Evolutionary conservation across 2,888 invertebrate species (phyloP), one percentile per base, ranked within the genome.

Genomic region (Pogonocherus hispidulus): DNA sequence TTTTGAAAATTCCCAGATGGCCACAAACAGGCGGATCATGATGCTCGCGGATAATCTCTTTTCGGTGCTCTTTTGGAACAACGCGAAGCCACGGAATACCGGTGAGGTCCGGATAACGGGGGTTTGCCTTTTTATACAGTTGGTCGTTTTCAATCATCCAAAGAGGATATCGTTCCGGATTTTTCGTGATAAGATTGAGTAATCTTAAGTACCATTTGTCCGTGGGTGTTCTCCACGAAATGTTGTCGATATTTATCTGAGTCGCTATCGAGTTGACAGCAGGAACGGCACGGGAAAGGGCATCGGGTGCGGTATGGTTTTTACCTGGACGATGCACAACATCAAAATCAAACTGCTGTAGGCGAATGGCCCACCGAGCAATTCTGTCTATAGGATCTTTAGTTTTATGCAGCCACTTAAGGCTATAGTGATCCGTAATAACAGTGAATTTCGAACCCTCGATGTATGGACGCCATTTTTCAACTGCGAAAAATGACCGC

Each of bases 341-440:
- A n/a, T n/a, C n/a, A n/a, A n/a, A n/a, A n/a, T n/a, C n/a, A n/a
- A n/a, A n/a, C n/a, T n/a, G n/a, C n/a, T n/a, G n/a, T n/a, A n/a
- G n/a, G n/a, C n/a, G n/a, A n/a, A n/a, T n/a, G n/a, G n/a, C n/a
- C n/a, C n/a, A n/a, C n/a, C n/a, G n/a, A n/a, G n/a, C n/a, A n/a
- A n/a, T n/a, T n/a, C n/a, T n/a, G n/a, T n/a, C n/a, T n/a, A n/a
- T n/a, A n/a, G n/a, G n/a, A n/a, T n/a, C n/a, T n/a, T n/a, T n/a
- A n/a, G n/a, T n/a, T n/a, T n/a, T n/a, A n/a, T n/a, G n/a, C n/a
- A n/a, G n/a, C n/a, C n/a, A n/a, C n/a, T n/a, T n/a, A n/a, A n/a
- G n/a, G n/a, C n/a, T n/a, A n/a, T n/a, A n/a, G n/a, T n/a, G 72
- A 22, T 76, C 71, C 0, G 70, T 76, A 1, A 76, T 37, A 1